Evolutionary conservation across 2,888 invertebrate genomes (phyloP).

Genomic region (Lasioglossum zephyrum): DNA sequence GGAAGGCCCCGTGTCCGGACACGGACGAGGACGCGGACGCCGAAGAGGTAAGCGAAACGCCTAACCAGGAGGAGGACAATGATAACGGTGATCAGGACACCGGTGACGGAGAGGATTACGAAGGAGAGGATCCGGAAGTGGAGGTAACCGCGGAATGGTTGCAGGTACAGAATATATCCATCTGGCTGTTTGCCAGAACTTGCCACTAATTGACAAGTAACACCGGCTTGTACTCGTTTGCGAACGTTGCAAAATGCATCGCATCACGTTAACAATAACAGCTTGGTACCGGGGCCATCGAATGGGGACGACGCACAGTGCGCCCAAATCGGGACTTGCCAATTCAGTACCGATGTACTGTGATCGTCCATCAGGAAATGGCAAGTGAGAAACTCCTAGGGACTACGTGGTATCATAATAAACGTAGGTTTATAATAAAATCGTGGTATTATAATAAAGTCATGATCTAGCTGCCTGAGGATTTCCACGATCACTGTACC

Average conservation of each 20-base stretch:
- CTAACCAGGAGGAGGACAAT: constrained; percentile 47
- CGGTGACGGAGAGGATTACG: constrained; percentile 58
- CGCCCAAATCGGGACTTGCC: neutral
- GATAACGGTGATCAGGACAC: constrained; percentile 32
- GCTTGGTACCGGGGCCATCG: neutral
- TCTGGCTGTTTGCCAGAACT: constrained; percentile 11
- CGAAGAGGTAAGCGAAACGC: constrained; percentile 67
- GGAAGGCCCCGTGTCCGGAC: constrained; percentile 73
- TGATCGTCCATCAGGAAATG: too few species aligned
- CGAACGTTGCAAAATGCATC: neutral
- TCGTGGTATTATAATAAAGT: too few species aligned
- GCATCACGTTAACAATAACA: constrained; percentile 3
- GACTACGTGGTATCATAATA: too few species aligned
- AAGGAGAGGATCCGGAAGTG: constrained; percentile 55
- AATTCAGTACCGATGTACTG: neutral
- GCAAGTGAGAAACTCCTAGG: too few species aligned
- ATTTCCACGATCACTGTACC: too few species aligned
- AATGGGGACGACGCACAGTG: neutral
- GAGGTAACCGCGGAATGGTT: constrained; percentile 77
- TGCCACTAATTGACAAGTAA: constrained; percentile 23
- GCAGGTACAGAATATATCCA: constrained; percentile 73
- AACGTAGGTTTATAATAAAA: too few species aligned
- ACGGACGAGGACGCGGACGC: constrained; percentile 57
- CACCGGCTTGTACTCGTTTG: neutral
- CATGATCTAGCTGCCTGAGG: too few species aligned